Evolutionary conservation across 1,140 invertebrate species (phyloP), one percentile per base, ranked within the genome.

Genomic region (Mya arenaria): DNA sequence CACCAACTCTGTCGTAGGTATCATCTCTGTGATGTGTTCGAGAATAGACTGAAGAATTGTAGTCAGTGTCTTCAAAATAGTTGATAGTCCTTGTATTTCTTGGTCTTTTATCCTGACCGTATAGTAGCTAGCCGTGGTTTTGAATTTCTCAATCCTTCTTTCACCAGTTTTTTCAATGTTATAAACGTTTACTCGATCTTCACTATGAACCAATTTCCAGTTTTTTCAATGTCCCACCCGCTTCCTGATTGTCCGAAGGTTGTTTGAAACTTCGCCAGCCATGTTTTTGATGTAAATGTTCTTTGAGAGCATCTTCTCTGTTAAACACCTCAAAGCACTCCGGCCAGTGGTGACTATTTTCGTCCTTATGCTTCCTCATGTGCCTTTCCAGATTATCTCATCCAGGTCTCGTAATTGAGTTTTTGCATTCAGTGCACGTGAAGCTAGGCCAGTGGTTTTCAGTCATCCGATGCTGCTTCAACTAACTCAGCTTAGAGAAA

Each of bases 371-470:
- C 34, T 71, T 71, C 19, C 5, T 48, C 68, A 39, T 5, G 32
- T 71, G 68, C 28, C 68, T 28, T 23, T 71, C 68, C 17, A 71
- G 55, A 44, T 71, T 71, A 36, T 71, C 68, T 55, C n/a, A n/a
- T n/a, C n/a, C n/a, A n/a, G n/a, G n/a, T n/a, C n/a, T n/a, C n/a
- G n/a, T n/a, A n/a, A n/a, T n/a, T n/a, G n/a, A n/a, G n/a, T n/a
- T 71, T 25, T 71, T 55, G 19, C 44, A 55, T 25, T 19, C 23
- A 17, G 19, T 4, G 34, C 68, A 68, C 8, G 65, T 71, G 32
- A 8, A 52, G 48, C 30, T 55, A 17, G 48, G 19, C 68, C 68
- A 52, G 39, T 71, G 68, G 39, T 71, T 71, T 55, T 52, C 23
- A 5, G 25, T 15, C 39, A 41, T 4, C 39, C 68, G 8, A 71